Percentiles rank a stretch among this genome's conserved stretches.
Conservation (phyloP, 2,113 vertebrate genomes). For the Tragulus kanchil region DNA sequence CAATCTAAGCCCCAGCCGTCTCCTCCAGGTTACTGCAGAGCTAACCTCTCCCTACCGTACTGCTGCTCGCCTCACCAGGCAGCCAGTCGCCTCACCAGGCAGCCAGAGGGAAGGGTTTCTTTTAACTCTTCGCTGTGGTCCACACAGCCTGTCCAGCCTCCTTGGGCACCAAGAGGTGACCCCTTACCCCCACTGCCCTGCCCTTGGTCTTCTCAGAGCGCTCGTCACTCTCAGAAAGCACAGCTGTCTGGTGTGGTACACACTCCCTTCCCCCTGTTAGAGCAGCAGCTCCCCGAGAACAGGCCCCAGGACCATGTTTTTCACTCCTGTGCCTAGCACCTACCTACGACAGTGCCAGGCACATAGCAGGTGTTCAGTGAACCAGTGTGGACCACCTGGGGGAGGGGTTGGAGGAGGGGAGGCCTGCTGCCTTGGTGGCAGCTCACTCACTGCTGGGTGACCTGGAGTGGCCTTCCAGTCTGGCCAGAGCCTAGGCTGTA, state of each 20-base stretch:
- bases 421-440: neutral
- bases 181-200: neutral
- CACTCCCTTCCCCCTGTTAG: rapidly evolving
- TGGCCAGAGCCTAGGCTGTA: neutral
- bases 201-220: neutral
- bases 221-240: neutral
- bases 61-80: neutral
- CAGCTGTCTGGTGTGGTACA: neutral
- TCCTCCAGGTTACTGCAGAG: neutral
- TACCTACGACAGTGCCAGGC: too few species aligned
- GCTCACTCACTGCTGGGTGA: neutral
- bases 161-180: neutral
- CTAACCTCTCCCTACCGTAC: neutral
- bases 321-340: neutral
- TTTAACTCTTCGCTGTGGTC: neutral
- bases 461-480: neutral
- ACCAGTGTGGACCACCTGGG: too few species aligned
- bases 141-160: neutral
- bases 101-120: neutral
- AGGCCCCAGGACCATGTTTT: neutral
- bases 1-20: neutral
- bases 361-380: neutral
- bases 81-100: neutral
- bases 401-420: rapidly evolving
- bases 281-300: neutral